Base-by-base conservation (phyloP, 1,140 invertebrate species). In the Papilio aristodemus region DNA sequence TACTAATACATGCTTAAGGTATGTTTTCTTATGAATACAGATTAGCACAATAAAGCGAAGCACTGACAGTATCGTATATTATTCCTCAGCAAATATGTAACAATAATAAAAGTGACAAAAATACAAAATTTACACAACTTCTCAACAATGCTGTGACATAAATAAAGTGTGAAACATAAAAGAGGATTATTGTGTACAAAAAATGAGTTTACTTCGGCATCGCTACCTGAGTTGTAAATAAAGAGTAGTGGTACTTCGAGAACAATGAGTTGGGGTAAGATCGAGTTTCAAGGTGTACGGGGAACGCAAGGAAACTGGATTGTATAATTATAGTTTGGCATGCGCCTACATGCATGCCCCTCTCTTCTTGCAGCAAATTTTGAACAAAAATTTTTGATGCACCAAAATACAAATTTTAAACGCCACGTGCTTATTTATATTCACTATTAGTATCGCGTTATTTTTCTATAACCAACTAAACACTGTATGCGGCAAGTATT, bases 121-220 rank as follows among this genome's bases (percentile, higher is more conserved):
- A 43, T 64, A 64, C 60, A 64, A 64, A 64, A 64, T 64, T 64
- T 64, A 64, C 60, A 64, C 60, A 41, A 64, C 14, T 27, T 19
- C 54, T 27, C 37, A 8, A 39, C 60, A 64, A 64, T 41, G 11
- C 17, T n/a, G 13, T 19, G 38, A 39, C 60, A 64, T 64, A 64
- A 64, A 64, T 64, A 64, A 64, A 39, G 60, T 64, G 60, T 64
- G 60, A 64, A 64, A 22, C 39, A 41, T 43, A 22, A 64, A 64
- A 43, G 60, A 39, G 60, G 60, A 64, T 64, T 64, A 64, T 38
- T 27, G 37, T 43, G 38, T 25, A 41, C 4, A 39, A 64, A 64
- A 43, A 64, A 43, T 41, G 17, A 64, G 38, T 41, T 43, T 25
- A 43, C 60, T 64, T 64, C 46, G 46, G 19, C 46, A 54, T 54